phyloP scores from a whole-genome alignment of 2,797 vertebrate genomes.

The Anas flavirostris region DNA sequence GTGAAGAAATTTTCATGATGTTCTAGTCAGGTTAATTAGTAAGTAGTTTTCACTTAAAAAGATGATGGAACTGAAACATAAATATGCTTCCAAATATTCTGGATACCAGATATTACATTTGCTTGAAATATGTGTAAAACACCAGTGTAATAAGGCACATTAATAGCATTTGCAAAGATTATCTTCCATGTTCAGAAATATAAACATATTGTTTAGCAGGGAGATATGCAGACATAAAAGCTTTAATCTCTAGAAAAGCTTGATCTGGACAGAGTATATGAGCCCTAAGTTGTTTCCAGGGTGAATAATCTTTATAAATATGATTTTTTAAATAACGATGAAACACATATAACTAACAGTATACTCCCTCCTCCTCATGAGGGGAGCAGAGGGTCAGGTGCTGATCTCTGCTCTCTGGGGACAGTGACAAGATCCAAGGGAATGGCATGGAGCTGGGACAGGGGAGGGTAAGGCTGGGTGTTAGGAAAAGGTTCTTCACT shows the following conservation, averaged over 20 bases:
- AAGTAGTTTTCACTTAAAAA: background rate
- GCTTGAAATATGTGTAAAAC: slow-evolving; percentile 51
- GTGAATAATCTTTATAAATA: slow-evolving; percentile 54
- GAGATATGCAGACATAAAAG: slow-evolving; percentile 61
- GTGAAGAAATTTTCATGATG: background rate
- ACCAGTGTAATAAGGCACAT: slow-evolving; percentile 2
- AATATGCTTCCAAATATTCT: background rate
- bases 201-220: slow-evolving; percentile 29
- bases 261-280: slow-evolving; percentile 50
- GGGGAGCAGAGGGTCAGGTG: background rate
- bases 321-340: background rate
- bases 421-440: background rate
- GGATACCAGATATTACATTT: background rate
- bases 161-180: slow-evolving; percentile 60
- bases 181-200: slow-evolving; percentile 41
- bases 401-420: background rate
- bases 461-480: background rate
- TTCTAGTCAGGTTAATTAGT: background rate
- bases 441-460: background rate
- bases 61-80: background rate
- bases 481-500: background rate
- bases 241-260: slow-evolving; percentile 65
- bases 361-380: background rate
- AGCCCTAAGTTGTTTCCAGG: slow-evolving; percentile 59
- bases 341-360: background rate